phyloP scores from a whole-genome alignment of 1,140 invertebrate genomes.

The Leptonema lineaticorne region DNA sequence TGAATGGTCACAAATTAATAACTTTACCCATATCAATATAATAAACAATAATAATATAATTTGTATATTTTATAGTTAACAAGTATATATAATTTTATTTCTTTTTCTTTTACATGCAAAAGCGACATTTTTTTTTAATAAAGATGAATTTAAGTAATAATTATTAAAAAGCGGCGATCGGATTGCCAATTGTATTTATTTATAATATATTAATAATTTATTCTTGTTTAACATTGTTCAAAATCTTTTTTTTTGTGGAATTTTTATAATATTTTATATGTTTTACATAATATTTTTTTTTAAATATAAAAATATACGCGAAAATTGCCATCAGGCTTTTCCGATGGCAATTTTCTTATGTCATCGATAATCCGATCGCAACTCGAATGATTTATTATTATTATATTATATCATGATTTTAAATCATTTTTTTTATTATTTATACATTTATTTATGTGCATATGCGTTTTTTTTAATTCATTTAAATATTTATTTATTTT shows the following conservation, averaged over 20 bases:
- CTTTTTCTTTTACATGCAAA: constrained; percentile 17
- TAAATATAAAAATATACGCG: background rate
- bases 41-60: no score
- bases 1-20: no score
- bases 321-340: background rate
- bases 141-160: background rate
- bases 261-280: background rate
- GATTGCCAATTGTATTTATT: background rate
- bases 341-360: background rate
- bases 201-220: no score
- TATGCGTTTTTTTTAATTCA: background rate
- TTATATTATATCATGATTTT: background rate
- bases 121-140: constrained; percentile 11
- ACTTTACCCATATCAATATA: no score
- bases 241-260: no score
- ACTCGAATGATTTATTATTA: no score
- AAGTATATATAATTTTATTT: background rate
- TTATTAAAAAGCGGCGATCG: constrained; percentile 1
- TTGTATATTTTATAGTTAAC: no score
- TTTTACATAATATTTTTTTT: background rate
- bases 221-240: no score
- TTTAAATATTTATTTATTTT: background rate
- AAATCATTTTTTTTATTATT: background rate
- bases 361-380: background rate
- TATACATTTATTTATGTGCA: background rate